Evolutionary conservation across 2,888 invertebrate species (phyloP), one percentile per base, ranked within the genome.

Genomic region (Eupeodes latifasciatus): DNA sequence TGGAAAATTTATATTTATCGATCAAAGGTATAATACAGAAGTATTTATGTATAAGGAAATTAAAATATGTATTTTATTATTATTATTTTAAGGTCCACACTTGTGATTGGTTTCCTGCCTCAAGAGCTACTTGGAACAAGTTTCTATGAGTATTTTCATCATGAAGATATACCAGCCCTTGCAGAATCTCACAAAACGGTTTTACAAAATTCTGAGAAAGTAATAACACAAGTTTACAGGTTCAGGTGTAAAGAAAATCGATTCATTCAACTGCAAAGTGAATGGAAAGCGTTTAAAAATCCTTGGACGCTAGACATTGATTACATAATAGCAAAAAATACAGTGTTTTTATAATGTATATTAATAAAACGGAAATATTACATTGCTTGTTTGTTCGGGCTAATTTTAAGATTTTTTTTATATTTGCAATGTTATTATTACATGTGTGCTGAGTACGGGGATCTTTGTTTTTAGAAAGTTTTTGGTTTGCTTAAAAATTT

Each of bases 281-380:
- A 96, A 91, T 98, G 98, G 96, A 97, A 96, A 91, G 96, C 97
- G 0, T 98, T 99, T 93, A 96, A 96, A 91, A 98, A 98, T 94
- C 99, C 99, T 0, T 98, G 98, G 98, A 98, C 98, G 0, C 98
- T 98, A 94, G 98, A 98, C 92, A 96, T 98, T 87, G 98, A 99
- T 92, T 98, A 97, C 92, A 95, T 98, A 89, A 96, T 98, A 90
- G 97, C 98, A 0, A 97, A 97, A 93, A 98, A 98, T 94, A 96
- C 96, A 0, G 95, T 97, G 66, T 95, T 97, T 83, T 94, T 96
- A 95, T 96, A 92, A 91, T 47, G 0, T 36, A 34, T 9, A 14
- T 55, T 55, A 19, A 19, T 5, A 55, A 19, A 19, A 11, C n/a
- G 4, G n/a, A 53, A 53, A 53, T 16, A 53, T 44, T 44, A 10